These are phyloP conservation scores for Drosophila orosa DNA, from an alignment of 1,140 invertebrate species.

Conservation along the genomic window DNA sequence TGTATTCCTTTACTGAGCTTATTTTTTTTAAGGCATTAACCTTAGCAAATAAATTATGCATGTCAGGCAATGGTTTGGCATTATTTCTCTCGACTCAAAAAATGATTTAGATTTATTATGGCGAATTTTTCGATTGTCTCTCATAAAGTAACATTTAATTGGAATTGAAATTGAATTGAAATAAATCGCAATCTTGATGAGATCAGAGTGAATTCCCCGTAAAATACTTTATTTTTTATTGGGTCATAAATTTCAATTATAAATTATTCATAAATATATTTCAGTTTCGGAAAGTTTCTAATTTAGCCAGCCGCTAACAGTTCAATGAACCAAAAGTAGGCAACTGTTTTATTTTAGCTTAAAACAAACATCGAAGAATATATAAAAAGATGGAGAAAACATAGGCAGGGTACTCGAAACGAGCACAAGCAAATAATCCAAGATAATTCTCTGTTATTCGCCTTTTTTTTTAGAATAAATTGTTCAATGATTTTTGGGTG, in stretches of 20 bases:
- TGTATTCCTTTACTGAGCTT: conserved; percentile 3
- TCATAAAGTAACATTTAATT: conserved; percentile 65
- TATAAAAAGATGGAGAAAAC: conserved; percentile 4
- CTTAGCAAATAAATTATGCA: conserved; percentile 58
- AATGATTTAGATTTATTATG: conserved; percentile 45
- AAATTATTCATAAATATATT: conserved; percentile 40
- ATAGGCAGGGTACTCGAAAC: conserved; percentile 33
- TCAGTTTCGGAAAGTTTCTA: conserved; percentile 19
- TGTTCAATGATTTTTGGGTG: conserved; percentile 49
- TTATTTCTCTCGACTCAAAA: conserved; percentile 15
- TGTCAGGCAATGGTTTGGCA: conserved; percentile 45
- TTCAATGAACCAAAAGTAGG: conserved; percentile 81
- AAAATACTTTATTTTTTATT: conserved; percentile 21
- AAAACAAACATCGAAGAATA: conserved; percentile 28
- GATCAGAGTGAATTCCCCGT: conserved; percentile 37
- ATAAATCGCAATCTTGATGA: conserved; percentile 41
- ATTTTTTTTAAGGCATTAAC: conserved; percentile 50
- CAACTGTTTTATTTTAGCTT: conserved; percentile 69
- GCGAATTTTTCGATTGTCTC: conserved; percentile 25
- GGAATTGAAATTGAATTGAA: conserved; percentile 44
- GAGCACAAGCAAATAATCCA: conserved; percentile 61
- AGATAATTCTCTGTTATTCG: conserved; percentile 32
- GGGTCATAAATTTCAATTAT: conserved; percentile 38
- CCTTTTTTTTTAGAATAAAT: conserved; percentile 27
- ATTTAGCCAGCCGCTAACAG: conserved; percentile 37